A percentile compares a stretch with the other conserved stretches of the same genome.
phyloP scores from a whole-genome alignment of 2,113 vertebrate species.

The Kryptolebias marmoratus region DNA sequence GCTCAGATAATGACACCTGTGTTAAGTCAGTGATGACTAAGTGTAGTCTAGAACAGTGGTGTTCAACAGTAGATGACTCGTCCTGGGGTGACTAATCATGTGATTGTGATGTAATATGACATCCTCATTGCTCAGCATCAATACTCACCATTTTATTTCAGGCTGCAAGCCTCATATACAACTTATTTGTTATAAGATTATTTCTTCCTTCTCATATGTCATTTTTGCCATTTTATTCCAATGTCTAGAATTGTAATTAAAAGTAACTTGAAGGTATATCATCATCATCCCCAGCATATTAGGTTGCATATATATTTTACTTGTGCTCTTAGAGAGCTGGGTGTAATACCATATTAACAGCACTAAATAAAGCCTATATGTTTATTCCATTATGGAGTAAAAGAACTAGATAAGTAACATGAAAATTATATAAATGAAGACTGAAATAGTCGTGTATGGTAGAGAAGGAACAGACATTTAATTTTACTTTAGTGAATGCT shows the following conservation, averaged over 20 bases:
- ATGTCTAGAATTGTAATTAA: not conserved
- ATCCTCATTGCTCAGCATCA: constrained; percentile 32
- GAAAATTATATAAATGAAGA: not conserved
- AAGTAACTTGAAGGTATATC: not conserved
- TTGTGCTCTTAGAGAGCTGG: not conserved
- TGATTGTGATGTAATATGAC: constrained; percentile 27
- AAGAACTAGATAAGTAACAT: not conserved
- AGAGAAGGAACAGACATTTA: constrained; percentile 49
- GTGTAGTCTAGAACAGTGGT: constrained; percentile 43
- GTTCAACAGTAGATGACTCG: constrained; percentile 48
- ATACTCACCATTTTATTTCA: constrained; percentile 7
- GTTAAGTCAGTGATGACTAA: constrained; percentile 68
- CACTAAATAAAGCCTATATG: not conserved
- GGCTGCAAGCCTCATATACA: not conserved
- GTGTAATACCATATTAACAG: not conserved
- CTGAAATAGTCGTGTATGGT: constrained; percentile 6
- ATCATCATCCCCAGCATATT: not conserved
- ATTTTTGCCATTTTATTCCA: not conserved
- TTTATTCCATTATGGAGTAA: not conserved
- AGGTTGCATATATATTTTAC: not conserved
- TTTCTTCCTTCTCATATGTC: not conserved
- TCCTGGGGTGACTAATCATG: constrained; percentile 17
- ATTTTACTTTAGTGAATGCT: constrained; percentile 57
- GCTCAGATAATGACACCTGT: constrained; percentile 68
- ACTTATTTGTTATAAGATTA: not conserved